Evolutionary conservation across 2,888 invertebrate genomes (phyloP), one percentile per base, ranked within the genome.

Genomic region (Bedellia somnulentella): DNA sequence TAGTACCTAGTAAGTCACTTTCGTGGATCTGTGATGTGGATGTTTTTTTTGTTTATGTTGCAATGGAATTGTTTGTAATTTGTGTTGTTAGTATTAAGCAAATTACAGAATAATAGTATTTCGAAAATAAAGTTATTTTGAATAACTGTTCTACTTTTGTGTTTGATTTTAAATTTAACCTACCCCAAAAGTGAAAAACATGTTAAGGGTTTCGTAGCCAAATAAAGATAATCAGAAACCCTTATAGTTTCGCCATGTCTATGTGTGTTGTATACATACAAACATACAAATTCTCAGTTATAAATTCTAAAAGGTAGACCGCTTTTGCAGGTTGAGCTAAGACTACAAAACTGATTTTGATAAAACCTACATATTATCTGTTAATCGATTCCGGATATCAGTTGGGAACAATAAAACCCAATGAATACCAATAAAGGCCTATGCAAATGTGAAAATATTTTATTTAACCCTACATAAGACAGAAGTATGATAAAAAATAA

Each of bases 121-220:
- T 59, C 51, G 42, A 54, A 30, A 50, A 61, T 68, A 73, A 68
- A 73, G 52, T 52, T 68, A 71, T 73, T 66, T 70, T 70, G 43
- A 57, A 48, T 57, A 63, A 12, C 14, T 10, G 13, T 26, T 6
- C 5, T 6, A 8, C 8, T 18, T 6, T 18, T 18, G n/a, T n/a
- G n/a, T n/a, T n/a, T n/a, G n/a, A n/a, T n/a, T n/a, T n/a, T n/a
- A n/a, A n/a, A n/a, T n/a, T n/a, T n/a, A n/a, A n/a, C n/a, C n/a
- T n/a, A n/a, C n/a, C n/a, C n/a, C n/a, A n/a, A n/a, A n/a, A n/a
- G n/a, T n/a, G n/a, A n/a, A n/a, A n/a, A n/a, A n/a, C n/a, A n/a
- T n/a, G n/a, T n/a, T n/a, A n/a, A n/a, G n/a, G n/a, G n/a, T n/a
- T n/a, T n/a, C n/a, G n/a, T n/a, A n/a, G n/a, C n/a, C n/a, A n/a